Percentiles rank a stretch among this genome's conserved stretches.
These are phyloP conservation scores for Lepus europaeus DNA, from an alignment of 2,113 vertebrate species.

Conservation along the genomic window DNA sequence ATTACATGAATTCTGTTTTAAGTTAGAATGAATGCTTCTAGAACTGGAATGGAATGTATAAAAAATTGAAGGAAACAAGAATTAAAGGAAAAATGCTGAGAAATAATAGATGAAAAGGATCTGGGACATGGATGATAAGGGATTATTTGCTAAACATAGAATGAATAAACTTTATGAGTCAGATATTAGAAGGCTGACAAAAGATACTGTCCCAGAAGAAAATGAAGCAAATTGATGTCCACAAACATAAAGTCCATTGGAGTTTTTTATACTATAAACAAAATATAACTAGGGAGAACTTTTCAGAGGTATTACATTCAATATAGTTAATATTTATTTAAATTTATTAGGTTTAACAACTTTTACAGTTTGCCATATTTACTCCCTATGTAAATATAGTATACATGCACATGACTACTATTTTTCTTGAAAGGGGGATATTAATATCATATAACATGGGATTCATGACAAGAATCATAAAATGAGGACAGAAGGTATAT, in stretches of 20 bases:
- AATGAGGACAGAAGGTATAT: no score
- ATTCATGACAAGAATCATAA: no score
- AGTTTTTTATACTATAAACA: background rate
- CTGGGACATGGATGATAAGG: slow-evolving; percentile 54
- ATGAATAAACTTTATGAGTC: slow-evolving; percentile 8
- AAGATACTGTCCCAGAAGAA: background rate
- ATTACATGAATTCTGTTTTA: slow-evolving; percentile 50
- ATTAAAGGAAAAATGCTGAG: background rate
- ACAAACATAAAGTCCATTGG: slow-evolving; percentile 45
- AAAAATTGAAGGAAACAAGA: background rate
- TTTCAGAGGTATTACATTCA: background rate
- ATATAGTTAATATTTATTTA: background rate
- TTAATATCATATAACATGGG: no score
- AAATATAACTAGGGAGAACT: background rate
- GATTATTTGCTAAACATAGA: slow-evolving; percentile 52
- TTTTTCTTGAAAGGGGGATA: no score
- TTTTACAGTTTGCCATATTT: no score
- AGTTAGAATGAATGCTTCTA: slow-evolving; percentile 8
- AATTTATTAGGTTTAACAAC: no score
- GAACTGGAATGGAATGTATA: slow-evolving; percentile 21
- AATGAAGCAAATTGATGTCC: slow-evolving; percentile 29
- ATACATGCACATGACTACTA: no score
- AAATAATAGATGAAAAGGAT: slow-evolving; percentile 21
- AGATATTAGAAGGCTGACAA: background rate
- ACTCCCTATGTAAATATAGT: no score